A percentile compares a stretch with the other conserved stretches of the same genome.
phyloP scores from a whole-genome alignment of 2,113 vertebrate species.

The Orcinus orca region DNA sequence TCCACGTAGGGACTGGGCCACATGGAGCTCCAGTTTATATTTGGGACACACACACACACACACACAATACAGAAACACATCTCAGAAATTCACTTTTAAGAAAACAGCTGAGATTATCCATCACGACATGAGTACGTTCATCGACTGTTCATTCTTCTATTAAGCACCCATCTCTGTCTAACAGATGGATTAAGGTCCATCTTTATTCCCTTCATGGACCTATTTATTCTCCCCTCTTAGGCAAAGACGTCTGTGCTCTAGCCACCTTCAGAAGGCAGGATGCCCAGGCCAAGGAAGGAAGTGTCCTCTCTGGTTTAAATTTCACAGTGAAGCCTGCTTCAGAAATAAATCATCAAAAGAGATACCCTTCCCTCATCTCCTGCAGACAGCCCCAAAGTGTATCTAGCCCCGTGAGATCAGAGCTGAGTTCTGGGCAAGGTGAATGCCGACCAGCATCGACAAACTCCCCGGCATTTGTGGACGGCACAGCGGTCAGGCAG shows the following conservation, averaged over 20 bases:
- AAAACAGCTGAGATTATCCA: not conserved
- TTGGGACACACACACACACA: not conserved
- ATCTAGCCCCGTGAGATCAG: not conserved
- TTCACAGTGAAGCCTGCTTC: not conserved
- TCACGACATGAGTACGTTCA: not conserved
- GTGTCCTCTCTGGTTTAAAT: not conserved
- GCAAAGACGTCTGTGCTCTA: not conserved
- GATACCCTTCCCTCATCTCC: not conserved
- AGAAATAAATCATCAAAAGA: not conserved
- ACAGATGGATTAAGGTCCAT: not conserved
- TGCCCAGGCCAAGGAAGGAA: not conserved
- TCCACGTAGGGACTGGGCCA: not conserved
- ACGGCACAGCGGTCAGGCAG: not conserved
- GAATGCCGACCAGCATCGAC: rapidly evolving
- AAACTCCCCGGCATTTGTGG: not conserved
- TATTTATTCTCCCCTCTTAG: not conserved
- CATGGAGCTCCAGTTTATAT: not conserved
- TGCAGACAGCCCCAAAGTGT: not conserved
- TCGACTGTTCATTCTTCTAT: not conserved
- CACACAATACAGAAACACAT: not conserved
- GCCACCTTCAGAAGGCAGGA: not conserved
- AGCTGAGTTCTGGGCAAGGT: not conserved
- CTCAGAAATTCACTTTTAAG: not conserved
- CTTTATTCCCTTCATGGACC: not conserved
- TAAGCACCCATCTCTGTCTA: not conserved